phyloP scores from a whole-genome alignment of 2,888 invertebrate species.

The Brenthis hecate region DNA sequence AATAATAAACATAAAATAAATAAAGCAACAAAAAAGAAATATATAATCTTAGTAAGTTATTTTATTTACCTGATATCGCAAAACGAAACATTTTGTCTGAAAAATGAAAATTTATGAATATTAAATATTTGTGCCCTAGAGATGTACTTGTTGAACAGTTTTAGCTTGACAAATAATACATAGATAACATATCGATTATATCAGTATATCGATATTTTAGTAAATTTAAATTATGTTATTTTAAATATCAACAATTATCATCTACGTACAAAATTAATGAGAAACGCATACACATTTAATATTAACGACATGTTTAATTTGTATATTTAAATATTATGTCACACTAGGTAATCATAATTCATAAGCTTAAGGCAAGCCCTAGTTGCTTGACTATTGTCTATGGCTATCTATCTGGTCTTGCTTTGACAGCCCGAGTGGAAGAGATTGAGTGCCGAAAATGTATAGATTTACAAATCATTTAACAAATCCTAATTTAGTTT shows the following conservation, averaged over 20 bases:
- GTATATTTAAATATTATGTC: no score
- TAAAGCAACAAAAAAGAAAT: neutral
- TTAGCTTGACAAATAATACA: neutral
- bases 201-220: no score
- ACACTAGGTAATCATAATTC: no score
- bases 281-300: no score
- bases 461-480: constrained; percentile 74
- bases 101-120: neutral
- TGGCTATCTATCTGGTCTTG: constrained; percentile 54
- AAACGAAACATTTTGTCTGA: constrained; percentile 63
- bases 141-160: no score
- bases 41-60: neutral
- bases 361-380: neutral
- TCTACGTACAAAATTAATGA: no score
- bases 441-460: constrained; percentile 75
- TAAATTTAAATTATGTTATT: no score
- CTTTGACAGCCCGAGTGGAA: constrained; percentile 69
- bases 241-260: no score
- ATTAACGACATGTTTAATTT: no score
- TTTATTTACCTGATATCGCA: constrained; percentile 60
- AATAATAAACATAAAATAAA: neutral
- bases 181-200: no score
- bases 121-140: neutral
- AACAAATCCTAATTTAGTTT: constrained; percentile 67
- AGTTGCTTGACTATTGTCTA: constrained; percentile 20